A percentile compares a stretch with the other conserved stretches of the same genome.
Evolutionary conservation across 2,797 vertebrate species (phyloP).

Genomic region (Salarias fasciatus): DNA sequence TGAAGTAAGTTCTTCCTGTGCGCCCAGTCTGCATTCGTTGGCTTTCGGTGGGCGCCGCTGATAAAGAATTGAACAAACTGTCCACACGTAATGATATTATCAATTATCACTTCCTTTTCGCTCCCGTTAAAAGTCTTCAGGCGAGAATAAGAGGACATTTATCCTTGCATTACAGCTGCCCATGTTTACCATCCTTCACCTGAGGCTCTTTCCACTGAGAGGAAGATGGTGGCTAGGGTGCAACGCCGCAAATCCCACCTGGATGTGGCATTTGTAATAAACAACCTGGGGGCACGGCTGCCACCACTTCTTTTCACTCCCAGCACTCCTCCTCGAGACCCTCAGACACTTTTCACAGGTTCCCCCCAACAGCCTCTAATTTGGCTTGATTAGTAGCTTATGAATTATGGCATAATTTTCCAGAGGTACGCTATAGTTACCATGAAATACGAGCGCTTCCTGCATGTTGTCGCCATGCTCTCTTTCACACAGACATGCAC

Average conservation of each 20-base stretch:
- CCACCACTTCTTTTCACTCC: slow-evolving; percentile 66
- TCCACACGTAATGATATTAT: slow-evolving; percentile 50
- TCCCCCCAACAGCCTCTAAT: slow-evolving; percentile 58
- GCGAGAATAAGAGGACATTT: slow-evolving; percentile 48
- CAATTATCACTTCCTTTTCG: slow-evolving; percentile 30
- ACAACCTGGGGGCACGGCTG: slow-evolving; percentile 79
- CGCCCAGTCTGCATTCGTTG: slow-evolving; percentile 12
- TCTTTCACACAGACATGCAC: slow-evolving; percentile 35
- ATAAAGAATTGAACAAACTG: slow-evolving; percentile 16
- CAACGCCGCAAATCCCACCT: slow-evolving; percentile 81
- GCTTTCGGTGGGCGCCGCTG: neutral
- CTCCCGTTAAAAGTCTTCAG: slow-evolving; percentile 39
- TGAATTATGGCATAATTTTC: slow-evolving; percentile 50
- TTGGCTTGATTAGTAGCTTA: slow-evolving; percentile 63
- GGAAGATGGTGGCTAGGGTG: slow-evolving; percentile 74
- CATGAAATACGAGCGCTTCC: slow-evolving; percentile 46
- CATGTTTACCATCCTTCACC: slow-evolving; percentile 82
- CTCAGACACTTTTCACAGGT: slow-evolving; percentile 40
- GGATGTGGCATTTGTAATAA: slow-evolving; percentile 82
- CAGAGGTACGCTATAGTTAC: slow-evolving; percentile 48
- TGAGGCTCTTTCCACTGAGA: slow-evolving; percentile 80
- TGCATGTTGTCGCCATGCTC: slow-evolving; percentile 22
- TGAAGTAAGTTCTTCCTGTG: slow-evolving; percentile 7
- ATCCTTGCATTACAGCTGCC: slow-evolving; percentile 69
- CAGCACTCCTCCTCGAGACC: slow-evolving; percentile 54